These are phyloP conservation scores for Sebastes variabilis DNA, from an alignment of 2,797 vertebrate genomes.

Conservation along the genomic window DNA sequence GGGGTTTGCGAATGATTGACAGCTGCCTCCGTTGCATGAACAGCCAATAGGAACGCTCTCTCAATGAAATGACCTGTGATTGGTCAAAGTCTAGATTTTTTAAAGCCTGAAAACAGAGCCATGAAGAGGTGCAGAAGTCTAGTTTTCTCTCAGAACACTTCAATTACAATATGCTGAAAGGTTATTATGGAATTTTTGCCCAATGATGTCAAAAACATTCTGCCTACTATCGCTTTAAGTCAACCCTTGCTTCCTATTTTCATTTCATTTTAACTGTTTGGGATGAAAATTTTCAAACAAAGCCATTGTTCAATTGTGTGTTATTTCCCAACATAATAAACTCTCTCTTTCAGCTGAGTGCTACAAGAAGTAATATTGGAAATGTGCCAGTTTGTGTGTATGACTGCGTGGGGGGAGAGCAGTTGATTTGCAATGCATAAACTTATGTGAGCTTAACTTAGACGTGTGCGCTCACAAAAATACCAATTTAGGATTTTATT, in stretches of 20 bases:
- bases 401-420: not conserved
- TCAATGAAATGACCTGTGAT: no score
- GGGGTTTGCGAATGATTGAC: accelerated
- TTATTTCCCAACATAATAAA: constrained; percentile 14
- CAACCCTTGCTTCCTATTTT: not conserved
- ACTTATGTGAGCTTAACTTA: constrained; percentile 19
- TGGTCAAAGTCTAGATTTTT: no score
- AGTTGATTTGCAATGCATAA: constrained; percentile 10
- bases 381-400: not conserved
- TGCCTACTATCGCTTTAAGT: not conserved
- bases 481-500: constrained; percentile 56
- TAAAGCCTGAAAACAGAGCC: no score
- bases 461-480: constrained; percentile 34
- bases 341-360: constrained; percentile 11
- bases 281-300: not conserved
- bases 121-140: no score
- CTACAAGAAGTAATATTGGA: not conserved
- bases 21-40: no score
- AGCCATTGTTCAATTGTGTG: not conserved
- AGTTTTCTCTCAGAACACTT: no score
- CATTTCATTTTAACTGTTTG: not conserved
- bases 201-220: no score
- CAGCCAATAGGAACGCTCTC: no score
- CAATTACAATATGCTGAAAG: no score
- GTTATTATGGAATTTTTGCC: no score